Evolutionary conservation across 2,888 invertebrate genomes (phyloP).

Genomic region (Rotaria macrura): DNA sequence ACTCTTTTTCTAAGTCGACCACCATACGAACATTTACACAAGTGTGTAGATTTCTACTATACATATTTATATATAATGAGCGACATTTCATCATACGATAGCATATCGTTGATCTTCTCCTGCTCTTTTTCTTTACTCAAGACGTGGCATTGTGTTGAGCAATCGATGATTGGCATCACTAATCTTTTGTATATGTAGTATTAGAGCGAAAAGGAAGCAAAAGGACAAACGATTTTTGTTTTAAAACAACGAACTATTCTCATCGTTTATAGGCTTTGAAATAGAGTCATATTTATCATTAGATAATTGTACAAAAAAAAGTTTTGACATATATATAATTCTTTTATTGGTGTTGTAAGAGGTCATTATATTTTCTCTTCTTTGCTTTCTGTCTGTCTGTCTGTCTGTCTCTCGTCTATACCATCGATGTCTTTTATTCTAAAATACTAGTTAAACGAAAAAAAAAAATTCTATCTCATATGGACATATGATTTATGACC

Average conservation of each 20-base stretch:
- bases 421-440: neutral
- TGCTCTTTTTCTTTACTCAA: neutral
- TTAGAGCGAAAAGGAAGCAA: no score
- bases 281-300: neutral
- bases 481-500: neutral
- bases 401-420: neutral
- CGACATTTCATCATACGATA: constrained; percentile 8
- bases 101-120: neutral
- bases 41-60: neutral
- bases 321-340: neutral
- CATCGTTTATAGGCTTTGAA: neutral
- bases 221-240: no score
- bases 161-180: neutral
- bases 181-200: neutral
- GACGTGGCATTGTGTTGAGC: neutral
- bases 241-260: neutral
- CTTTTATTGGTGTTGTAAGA: neutral
- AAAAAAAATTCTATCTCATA: neutral
- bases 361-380: neutral
- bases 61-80: neutral
- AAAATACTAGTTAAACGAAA: neutral
- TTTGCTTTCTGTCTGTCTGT: no score
- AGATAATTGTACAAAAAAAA: neutral
- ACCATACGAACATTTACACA: neutral
- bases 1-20: neutral